phyloP scores from a whole-genome alignment of 2,797 vertebrate species.

The Echeneis naucrates region DNA sequence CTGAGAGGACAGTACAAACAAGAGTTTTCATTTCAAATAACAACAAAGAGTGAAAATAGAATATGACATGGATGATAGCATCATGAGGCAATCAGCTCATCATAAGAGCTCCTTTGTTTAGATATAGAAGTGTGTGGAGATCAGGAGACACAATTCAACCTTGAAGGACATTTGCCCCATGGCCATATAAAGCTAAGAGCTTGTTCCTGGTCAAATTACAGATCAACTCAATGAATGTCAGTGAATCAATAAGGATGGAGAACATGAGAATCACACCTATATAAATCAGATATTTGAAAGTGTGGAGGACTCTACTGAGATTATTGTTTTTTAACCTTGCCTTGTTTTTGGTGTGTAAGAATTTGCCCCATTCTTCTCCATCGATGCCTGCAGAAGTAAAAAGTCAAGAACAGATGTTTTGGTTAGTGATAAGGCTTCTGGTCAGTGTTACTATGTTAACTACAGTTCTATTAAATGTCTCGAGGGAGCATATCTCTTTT shows the following conservation, averaged over 20 bases:
- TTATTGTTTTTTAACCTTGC: constrained; percentile 73
- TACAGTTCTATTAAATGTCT: constrained; percentile 34
- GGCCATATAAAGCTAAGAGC: constrained; percentile 11
- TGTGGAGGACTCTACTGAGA: neutral
- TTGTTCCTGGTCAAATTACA: constrained; percentile 23
- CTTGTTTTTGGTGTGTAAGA: constrained; percentile 99
- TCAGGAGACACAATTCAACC: constrained; percentile 9
- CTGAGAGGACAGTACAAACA: constrained; percentile 74
- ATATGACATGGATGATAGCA: neutral
- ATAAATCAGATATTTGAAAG: constrained; percentile 25
- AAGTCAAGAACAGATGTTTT: constrained; percentile 39
- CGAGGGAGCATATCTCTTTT: constrained; percentile 48
- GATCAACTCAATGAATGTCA: constrained; percentile 17
- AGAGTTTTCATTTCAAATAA: neutral
- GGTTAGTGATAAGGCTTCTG: constrained; percentile 35
- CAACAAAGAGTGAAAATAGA: neutral
- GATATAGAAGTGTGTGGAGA: constrained; percentile 3
- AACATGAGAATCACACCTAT: neutral
- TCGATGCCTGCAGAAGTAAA: constrained; percentile 88
- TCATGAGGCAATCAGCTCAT: constrained; percentile 14
- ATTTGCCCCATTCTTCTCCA: constrained; percentile 98
- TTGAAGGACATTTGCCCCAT: constrained; percentile 29
- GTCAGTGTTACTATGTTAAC: constrained; percentile 47
- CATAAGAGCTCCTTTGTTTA: constrained; percentile 40
- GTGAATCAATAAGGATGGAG: constrained; percentile 17